Percentiles rank a stretch among this genome's conserved stretches.
phyloP scores from a whole-genome alignment of 2,888 invertebrate genomes.

The Lapara coniferarum region DNA sequence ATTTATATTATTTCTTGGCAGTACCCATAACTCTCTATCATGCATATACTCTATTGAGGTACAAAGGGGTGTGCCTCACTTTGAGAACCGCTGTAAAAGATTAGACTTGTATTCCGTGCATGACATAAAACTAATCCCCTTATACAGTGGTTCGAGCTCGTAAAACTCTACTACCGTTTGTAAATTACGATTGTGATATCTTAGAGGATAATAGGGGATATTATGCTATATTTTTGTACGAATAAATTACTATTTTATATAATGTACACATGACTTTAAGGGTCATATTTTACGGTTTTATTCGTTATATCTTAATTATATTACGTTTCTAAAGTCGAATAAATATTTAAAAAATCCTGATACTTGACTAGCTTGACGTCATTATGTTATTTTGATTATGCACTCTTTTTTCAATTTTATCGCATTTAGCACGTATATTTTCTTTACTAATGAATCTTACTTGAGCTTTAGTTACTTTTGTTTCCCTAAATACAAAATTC shows the following conservation, averaged over 20 bases:
- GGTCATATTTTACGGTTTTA: not conserved
- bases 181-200: slow-evolving; percentile 55
- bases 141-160: slow-evolving; percentile 32
- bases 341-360: too few relatives aligned
- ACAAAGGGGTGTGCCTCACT: not conserved
- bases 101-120: slow-evolving; percentile 13
- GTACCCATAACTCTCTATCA: not conserved
- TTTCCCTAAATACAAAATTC: not conserved
- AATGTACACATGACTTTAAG: not conserved
- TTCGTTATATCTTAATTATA: not conserved
- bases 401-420: too few relatives aligned
- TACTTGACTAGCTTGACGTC: not conserved
- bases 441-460: too few relatives aligned
- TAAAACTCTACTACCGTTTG: slow-evolving; percentile 59
- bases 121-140: slow-evolving; percentile 31
- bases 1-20: too few relatives aligned
- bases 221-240: not conserved
- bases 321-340: too few relatives aligned
- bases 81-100: not conserved
- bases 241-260: not conserved
- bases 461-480: not conserved
- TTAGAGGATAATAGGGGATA: not conserved
- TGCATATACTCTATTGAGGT: not conserved
- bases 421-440: too few relatives aligned
- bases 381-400: not conserved